phyloP scores from a whole-genome alignment of 2,888 invertebrate species.

The Xestia rhomboidea region DNA sequence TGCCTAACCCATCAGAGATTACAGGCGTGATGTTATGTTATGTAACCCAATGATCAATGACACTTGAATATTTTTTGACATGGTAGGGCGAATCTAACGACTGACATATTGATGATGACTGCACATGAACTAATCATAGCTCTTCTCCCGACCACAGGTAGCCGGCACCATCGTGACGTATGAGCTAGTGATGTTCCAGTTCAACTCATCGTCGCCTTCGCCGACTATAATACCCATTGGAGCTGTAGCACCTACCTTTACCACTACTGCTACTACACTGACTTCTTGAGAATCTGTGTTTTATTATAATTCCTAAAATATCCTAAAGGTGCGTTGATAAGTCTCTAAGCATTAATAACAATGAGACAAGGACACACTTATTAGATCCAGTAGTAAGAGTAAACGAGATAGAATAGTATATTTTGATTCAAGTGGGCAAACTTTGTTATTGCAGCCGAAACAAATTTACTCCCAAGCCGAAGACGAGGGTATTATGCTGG shows the following conservation, averaged over 20 bases:
- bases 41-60: neutral
- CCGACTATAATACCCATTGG: neutral
- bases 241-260: slow-evolving; percentile 31
- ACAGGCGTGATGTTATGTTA: too few relatives aligned
- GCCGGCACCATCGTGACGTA: slow-evolving; percentile 76
- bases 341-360: neutral
- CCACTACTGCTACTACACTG: slow-evolving; percentile 41
- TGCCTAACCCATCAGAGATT: too few relatives aligned
- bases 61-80: neutral
- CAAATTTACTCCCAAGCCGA: neutral
- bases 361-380: neutral
- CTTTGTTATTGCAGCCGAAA: neutral
- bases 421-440: neutral
- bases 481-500: neutral
- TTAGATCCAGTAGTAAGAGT: neutral
- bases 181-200: slow-evolving; percentile 90
- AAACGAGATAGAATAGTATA: neutral
- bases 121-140: neutral
- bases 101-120: neutral
- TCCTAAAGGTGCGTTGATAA: neutral
- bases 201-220: slow-evolving; percentile 74
- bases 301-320: slow-evolving; percentile 19
- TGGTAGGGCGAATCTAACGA: neutral
- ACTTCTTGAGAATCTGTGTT: slow-evolving; percentile 35
- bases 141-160: slow-evolving; percentile 60